Evolutionary conservation across 2,888 invertebrate genomes (phyloP), one percentile per base, ranked within the genome.

Genomic region (Cerceris ruficornis): DNA sequence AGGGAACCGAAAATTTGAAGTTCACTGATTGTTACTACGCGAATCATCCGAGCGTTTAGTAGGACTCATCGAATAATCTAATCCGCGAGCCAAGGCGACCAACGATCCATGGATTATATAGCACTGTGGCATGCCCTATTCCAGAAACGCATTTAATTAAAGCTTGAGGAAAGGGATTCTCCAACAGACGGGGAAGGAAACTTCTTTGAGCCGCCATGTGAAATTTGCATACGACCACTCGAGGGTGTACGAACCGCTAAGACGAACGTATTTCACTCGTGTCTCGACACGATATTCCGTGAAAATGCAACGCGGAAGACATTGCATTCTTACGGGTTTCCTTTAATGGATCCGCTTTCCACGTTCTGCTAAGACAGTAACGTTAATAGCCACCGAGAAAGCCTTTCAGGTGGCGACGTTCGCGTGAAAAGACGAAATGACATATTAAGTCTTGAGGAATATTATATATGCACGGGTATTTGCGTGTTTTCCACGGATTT

Each of bases 61-160:
- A 46, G 52, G 57, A 73, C 72, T 83, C 70, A 49, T 77, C 72
- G 76, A 76, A 73, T 71, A 76, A 80, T 72, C 75, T 77, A 80
- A 84, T 67, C 81, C 57, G 69, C 72, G 68, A 58, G 43, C 28
- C 50, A 60, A 54, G 55, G 28, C 28, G 73, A 39, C 64, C 64
- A 58, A 55, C 77, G 80, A 77, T 77, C 76, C 66, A 67, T 68
- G 42, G 80, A 58, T 74, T 75, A 76, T 69, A 73, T 55, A 66
- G 70, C 74, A 74, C 76, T 81, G 81, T 71, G 78, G 75, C 60
- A 60, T 67, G 60, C 75, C 76, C 57, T 73, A 67, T 74, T 57
- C 68, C 41, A 66, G 71, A 78, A 82, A 81, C 69, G 82, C 73
- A 81, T 78, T 82, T 81, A 82, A 81, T 82, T 81, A 82, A 82